Evolutionary conservation across 2,797 vertebrate species (phyloP), one percentile per base, ranked within the genome.

Genomic region (Diplodus puntazzo): DNA sequence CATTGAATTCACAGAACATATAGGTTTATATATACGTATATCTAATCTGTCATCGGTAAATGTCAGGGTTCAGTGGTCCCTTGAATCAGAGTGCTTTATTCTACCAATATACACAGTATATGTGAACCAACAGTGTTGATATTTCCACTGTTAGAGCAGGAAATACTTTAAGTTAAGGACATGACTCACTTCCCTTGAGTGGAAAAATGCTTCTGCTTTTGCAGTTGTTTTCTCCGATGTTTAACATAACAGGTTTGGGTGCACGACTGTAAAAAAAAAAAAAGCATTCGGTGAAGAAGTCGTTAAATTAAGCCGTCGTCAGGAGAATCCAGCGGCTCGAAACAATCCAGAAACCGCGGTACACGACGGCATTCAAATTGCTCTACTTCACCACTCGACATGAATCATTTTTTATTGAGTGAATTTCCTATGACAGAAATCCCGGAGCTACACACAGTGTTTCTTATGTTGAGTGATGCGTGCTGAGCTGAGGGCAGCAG

Each of bases 81-180:
- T 20, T 27, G 10, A 66, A 62, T 74, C 54, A 60, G 50, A 77
- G 45, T 11, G 23, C 48, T 65, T 63, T 27, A 43, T 60, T 71
- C 65, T 20, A 11, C 17, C 45, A 52, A n/a, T 70, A 62, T 55
- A 25, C 21, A 54, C 45, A n/a, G n/a, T n/a, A n/a, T n/a, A n/a
- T n/a, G 20, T 21, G 65, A 21, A 53, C 30, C 74, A 54, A 69
- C 54, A 58, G 20, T 0, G 20, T 27, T 2, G 6, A 67, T 71
- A 70, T 49, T 18, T 43, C n/a, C 9, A 1, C 62, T 12, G 39
- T 48, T 16, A 61, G 48, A 10, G 27, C 18, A 20, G 45, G 27
- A 71, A 50, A 59, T 23, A 21, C 3, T 21, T 27, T 50, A 46
- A 60, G 25, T 21, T 5, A 13, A 45, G 42, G 39, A 53, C 2